Evolutionary conservation across 1,140 invertebrate species (phyloP).

Genomic region (Acarapis woodi): DNA sequence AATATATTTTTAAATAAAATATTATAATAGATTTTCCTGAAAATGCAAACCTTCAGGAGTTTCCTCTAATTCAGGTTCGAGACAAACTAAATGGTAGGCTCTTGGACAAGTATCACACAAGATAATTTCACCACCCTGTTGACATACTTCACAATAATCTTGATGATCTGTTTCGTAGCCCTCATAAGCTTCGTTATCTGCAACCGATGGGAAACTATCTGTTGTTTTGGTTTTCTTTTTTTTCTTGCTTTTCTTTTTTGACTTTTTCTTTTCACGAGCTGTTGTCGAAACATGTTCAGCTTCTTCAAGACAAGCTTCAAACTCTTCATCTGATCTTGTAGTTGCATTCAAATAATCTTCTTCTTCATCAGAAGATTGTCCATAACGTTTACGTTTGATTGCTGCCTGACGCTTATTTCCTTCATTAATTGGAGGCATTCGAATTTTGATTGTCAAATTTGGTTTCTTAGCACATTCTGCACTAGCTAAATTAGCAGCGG

Average conservation of each 20-base stretch:
- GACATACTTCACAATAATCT: conserved; percentile 99
- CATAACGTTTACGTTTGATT: too few relatives aligned
- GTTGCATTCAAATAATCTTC: conserved; percentile 36
- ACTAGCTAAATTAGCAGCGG: too few relatives aligned
- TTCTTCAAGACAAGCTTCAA: conserved; percentile 74
- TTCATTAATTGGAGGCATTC: too few relatives aligned
- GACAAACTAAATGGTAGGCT: conserved; percentile 90
- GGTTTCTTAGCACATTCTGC: too few relatives aligned
- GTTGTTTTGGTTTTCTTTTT: conserved; percentile 67
- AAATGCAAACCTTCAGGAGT: conserved; percentile 90
- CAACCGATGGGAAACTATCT: conserved; percentile 32
- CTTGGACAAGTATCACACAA: conserved; percentile 95
- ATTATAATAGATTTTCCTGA: not conserved
- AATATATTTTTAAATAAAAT: not conserved
- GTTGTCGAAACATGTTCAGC: conserved; percentile 24
- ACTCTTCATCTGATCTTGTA: conserved; percentile 55
- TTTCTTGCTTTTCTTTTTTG: conserved; percentile 56
- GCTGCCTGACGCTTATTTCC: too few relatives aligned
- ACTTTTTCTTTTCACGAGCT: conserved; percentile 22
- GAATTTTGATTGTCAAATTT: too few relatives aligned
- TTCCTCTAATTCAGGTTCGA: conserved; percentile 92
- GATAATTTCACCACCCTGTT: conserved; percentile 98
- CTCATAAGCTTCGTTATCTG: conserved; percentile 25
- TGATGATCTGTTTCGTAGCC: conserved; percentile 79
- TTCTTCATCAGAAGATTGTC: too few relatives aligned